Conservation (phyloP, 2,797 vertebrate genomes). For the Sebastiscus tertius region DNA sequence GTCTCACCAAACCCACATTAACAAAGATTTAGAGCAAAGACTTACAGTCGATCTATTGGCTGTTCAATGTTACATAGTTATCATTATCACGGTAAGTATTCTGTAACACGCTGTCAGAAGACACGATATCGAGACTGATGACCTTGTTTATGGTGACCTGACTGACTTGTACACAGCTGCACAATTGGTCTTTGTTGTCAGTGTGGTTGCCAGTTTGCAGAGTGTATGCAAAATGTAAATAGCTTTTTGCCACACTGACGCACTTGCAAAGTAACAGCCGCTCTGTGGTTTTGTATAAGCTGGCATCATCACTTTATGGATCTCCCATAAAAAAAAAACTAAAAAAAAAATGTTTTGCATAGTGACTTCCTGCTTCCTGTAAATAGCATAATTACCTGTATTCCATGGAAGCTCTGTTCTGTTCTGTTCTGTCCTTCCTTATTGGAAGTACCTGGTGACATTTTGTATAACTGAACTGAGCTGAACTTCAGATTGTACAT, state of each 20-base stretch:
- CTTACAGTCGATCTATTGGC: neutral
- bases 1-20: neutral
- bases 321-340: slow-evolving; percentile 9
- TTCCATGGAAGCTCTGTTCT: neutral
- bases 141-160: neutral
- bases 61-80: neutral
- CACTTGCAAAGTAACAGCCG: slow-evolving; percentile 67
- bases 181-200: slow-evolving; percentile 49
- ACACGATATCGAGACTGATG: neutral
- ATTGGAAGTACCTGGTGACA: neutral
- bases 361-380: slow-evolving; percentile 33
- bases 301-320: slow-evolving; percentile 30
- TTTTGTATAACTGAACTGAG: neutral
- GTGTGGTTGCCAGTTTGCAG: slow-evolving; percentile 32
- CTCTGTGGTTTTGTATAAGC: slow-evolving; percentile 32
- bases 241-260: slow-evolving; percentile 64
- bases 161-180: neutral
- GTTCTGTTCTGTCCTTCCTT: neutral
- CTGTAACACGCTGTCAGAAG: neutral
- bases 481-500: neutral
- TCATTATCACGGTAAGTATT: neutral
- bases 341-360: slow-evolving; percentile 42
- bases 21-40: slow-evolving; percentile 1
- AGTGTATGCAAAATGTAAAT: slow-evolving; percentile 59
- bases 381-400: neutral